These are phyloP conservation scores for Eupristina koningsbergeri DNA, from an alignment of 1,140 invertebrate species.

Conservation along the genomic window DNA sequence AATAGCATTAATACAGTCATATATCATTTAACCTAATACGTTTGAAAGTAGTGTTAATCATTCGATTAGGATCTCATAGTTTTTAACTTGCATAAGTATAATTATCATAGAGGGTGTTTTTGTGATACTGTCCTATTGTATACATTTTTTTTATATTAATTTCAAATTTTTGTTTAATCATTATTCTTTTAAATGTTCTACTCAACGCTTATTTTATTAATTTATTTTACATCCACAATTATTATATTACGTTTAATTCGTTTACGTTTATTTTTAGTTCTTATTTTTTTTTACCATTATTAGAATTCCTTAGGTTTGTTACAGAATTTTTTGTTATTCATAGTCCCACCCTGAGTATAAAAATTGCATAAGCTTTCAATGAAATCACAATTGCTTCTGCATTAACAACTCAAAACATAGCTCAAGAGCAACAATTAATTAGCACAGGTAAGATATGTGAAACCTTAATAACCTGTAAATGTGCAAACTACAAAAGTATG, in stretches of 20 bases:
- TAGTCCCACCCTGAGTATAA: constrained; percentile 40
- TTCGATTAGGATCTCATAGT: background rate
- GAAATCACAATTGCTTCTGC: constrained; percentile 44
- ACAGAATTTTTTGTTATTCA: constrained; percentile 33
- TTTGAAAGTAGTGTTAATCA: background rate
- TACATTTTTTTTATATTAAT: too few relatives aligned
- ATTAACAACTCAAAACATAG: constrained; percentile 35
- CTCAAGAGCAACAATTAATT: constrained; percentile 25
- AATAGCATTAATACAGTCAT: background rate
- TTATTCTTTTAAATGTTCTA: background rate
- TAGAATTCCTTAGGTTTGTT: constrained; percentile 2
- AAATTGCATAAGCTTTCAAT: constrained; percentile 37
- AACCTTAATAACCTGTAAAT: background rate
- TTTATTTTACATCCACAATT: too few relatives aligned
- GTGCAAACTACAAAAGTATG: background rate
- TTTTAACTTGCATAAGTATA: background rate
- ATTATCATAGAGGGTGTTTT: too few relatives aligned
- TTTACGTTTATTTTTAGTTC: background rate
- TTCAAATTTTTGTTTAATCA: too few relatives aligned
- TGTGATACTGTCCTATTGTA: too few relatives aligned
- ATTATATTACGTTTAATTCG: background rate
- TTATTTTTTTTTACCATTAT: constrained; percentile 10
- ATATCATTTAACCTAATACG: background rate
- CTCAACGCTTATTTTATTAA: constrained; percentile 5
- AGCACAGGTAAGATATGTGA: constrained; percentile 41